Conservation (phyloP, 1,140 invertebrate species). For the Papilio machaon region DNA sequence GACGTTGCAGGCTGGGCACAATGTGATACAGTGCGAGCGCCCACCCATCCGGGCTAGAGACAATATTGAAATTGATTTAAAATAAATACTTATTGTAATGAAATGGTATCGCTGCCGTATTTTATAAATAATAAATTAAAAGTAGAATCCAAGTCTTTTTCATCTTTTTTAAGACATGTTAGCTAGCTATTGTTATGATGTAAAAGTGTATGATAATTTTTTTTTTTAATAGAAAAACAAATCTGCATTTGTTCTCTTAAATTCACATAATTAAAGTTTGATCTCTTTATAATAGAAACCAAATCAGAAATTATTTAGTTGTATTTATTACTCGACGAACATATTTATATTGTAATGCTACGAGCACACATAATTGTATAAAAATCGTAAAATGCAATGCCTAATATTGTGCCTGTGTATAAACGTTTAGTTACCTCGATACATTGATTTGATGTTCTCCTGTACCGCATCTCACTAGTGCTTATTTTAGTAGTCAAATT, state of each 20-base stretch:
- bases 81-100: slow-evolving; percentile 79
- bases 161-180: slow-evolving; percentile 79
- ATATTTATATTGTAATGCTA: slow-evolving; percentile 46
- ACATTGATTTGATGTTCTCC: slow-evolving; percentile 47
- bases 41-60: slow-evolving; percentile 70
- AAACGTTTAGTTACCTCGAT: slow-evolving; percentile 64
- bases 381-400: slow-evolving; percentile 56
- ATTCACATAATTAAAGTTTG: slow-evolving; percentile 60
- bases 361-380: slow-evolving; percentile 42
- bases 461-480: slow-evolving; percentile 53
- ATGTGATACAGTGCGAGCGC: slow-evolving; percentile 59
- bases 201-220: slow-evolving; percentile 78
- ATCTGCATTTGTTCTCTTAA: slow-evolving; percentile 71
- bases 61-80: slow-evolving; percentile 81
- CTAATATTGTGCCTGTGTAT: slow-evolving; percentile 51
- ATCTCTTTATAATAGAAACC: slow-evolving; percentile 71
- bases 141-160: slow-evolving; percentile 77
- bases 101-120: slow-evolving; percentile 80
- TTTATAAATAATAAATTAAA: slow-evolving; percentile 78
- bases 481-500: slow-evolving; percentile 62
- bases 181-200: slow-evolving; percentile 80
- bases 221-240: slow-evolving; percentile 72
- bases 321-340: slow-evolving; percentile 46
- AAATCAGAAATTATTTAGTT: slow-evolving; percentile 58
- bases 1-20: slow-evolving; percentile 59